phyloP scores from a whole-genome alignment of 2,888 invertebrate species.

The Ophion ventricosus region DNA sequence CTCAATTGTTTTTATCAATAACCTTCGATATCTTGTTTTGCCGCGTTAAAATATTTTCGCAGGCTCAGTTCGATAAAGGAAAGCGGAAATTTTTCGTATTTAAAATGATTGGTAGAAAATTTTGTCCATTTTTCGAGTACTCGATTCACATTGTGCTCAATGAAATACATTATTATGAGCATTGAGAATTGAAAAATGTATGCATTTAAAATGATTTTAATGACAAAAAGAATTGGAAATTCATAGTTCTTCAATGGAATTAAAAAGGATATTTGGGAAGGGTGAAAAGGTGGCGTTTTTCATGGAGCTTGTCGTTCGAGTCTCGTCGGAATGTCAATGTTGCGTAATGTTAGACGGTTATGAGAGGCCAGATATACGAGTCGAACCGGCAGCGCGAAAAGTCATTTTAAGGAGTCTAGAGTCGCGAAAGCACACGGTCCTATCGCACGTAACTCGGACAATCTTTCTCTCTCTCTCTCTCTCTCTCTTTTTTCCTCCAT shows the following conservation, averaged over 20 bases:
- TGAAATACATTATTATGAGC: not conserved
- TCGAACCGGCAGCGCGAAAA: slow-evolving; percentile 24
- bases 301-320: not conserved
- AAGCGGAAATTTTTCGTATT: not conserved
- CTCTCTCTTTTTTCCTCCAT: slow-evolving; percentile 25
- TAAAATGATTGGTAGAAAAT: not conserved
- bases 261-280: not conserved
- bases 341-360: slow-evolving; percentile 36
- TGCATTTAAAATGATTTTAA: not conserved
- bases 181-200: not conserved
- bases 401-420: slow-evolving; percentile 43
- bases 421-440: slow-evolving; percentile 42
- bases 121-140: not conserved
- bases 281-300: not conserved
- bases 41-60: not conserved
- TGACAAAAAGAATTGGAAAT: not conserved
- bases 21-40: too few species aligned
- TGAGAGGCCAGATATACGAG: slow-evolving; percentile 22
- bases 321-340: slow-evolving; percentile 11
- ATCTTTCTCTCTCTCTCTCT: slow-evolving; percentile 44
- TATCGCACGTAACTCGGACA: slow-evolving; percentile 52
- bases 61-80: not conserved
- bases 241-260: not conserved
- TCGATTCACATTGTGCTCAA: not conserved
- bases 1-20: too few species aligned